Evolutionary conservation across 2,888 invertebrate species (phyloP), one percentile per base, ranked within the genome.

Genomic region (Eupsilia transversa): DNA sequence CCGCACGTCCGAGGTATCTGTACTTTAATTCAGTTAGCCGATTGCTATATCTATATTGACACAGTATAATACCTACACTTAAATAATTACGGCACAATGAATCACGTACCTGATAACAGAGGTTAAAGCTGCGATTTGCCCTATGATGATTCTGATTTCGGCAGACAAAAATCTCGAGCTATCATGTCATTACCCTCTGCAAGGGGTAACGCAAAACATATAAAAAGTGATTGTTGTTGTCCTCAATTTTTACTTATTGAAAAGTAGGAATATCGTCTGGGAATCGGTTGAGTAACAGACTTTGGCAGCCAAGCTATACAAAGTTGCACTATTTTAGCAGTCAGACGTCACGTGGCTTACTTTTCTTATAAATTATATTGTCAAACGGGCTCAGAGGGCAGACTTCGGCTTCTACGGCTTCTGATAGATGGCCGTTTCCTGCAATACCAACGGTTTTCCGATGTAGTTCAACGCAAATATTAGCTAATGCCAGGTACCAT

Each of bases 51-150:
- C 14, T 60, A 6, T 54, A 54, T 46, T 17, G 43, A 17, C 27
- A 67, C 7, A 20, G n/a, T 43, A 20, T 38, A 61, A 41, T 63
- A 43, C 23, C 23, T 7, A 30, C 5, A 52, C 17, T 14, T 60
- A 43, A n/a, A 38, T 56, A 46, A 49, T 54, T 33, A 17, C 23
- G n/a, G 17, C n/a, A 38, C 7, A 57, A 27, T 64, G 35, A 64
- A 49, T 68, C 67, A 79, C 59, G 72, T 64, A 78, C 60, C 35
- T 35, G 84, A 72, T 79, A 72, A 38, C 1, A 56, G 12, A 64
- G 54, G 79, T 77, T 56, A 79, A 64, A 67, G 38, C 33, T 38
- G n/a, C n/a, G 12, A 17, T 14, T 33, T 30, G 33, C 2, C 43
- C 14, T 3, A 10, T 33, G 27, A 33, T 41, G 14, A 59, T 54